These are phyloP conservation scores for Grus americana DNA, from an alignment of 2,113 vertebrate genomes.

Conservation along the genomic window DNA sequence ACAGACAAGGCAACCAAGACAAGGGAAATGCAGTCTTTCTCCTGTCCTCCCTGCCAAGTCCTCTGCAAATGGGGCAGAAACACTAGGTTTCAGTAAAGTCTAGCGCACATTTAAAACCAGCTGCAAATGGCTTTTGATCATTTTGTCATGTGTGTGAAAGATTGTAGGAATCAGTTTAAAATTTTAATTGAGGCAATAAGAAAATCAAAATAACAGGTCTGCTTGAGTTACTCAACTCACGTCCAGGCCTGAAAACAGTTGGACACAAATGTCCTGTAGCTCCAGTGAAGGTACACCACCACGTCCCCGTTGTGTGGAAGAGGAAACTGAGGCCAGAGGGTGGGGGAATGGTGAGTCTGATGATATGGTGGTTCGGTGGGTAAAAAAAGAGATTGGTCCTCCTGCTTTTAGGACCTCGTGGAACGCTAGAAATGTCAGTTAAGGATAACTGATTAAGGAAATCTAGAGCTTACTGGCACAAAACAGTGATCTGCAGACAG, in stretches of 20 bases:
- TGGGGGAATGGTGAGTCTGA: not conserved
- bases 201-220: not conserved
- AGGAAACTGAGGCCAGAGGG: not conserved
- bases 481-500: slow-evolving; percentile 22
- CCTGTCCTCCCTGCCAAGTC: slow-evolving; percentile 17
- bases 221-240: not conserved
- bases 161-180: not conserved
- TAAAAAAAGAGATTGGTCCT: not conserved
- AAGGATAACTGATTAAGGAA: not conserved
- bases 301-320: not conserved
- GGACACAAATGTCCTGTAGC: not conserved
- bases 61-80: slow-evolving; percentile 53
- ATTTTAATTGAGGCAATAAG: not conserved
- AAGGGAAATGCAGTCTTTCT: slow-evolving; percentile 27
- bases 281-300: not conserved
- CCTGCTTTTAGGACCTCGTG: not conserved
- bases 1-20: slow-evolving; percentile 22
- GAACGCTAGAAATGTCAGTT: not conserved
- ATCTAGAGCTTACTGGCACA: not conserved
- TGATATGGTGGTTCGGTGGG: not conserved
- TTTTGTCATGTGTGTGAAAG: not conserved
- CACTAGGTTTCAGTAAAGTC: slow-evolving; percentile 7
- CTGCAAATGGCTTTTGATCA: slow-evolving; percentile 32
- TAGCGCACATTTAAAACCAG: not conserved
- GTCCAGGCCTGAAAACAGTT: not conserved